Percentiles rank a stretch among this genome's conserved stretches.
Evolutionary conservation across 2,113 vertebrate species (phyloP).

Genomic region (Chionomys nivalis): DNA sequence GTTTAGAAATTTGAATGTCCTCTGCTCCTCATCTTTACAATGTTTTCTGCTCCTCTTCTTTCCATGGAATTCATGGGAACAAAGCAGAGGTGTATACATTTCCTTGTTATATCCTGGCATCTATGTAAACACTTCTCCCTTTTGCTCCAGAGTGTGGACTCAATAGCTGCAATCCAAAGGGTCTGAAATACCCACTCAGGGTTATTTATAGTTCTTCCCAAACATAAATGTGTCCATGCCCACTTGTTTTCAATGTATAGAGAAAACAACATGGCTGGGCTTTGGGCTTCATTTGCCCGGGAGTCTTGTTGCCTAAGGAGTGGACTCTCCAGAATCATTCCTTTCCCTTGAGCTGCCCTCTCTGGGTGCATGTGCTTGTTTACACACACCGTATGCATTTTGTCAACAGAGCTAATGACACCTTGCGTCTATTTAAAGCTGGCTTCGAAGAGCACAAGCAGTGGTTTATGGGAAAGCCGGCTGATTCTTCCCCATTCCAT

Average conservation of each 20-base stretch:
- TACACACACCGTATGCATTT: background rate
- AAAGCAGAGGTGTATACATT: background rate
- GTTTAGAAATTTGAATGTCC: background rate
- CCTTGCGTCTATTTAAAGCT: slow-evolving; percentile 60
- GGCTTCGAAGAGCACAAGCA: slow-evolving; percentile 43
- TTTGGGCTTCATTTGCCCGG: background rate
- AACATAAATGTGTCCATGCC: background rate
- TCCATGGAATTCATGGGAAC: background rate
- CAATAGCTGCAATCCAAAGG: background rate
- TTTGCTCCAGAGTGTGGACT: background rate
- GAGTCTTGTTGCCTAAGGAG: background rate
- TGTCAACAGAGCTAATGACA: slow-evolving; percentile 67
- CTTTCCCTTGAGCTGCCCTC: background rate
- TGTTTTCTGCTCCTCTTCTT: background rate
- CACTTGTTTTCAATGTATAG: background rate
- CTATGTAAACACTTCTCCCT: background rate
- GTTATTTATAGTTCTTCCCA: background rate
- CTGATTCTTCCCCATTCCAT: slow-evolving; percentile 71
- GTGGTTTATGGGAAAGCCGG: slow-evolving; percentile 64
- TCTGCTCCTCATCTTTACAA: background rate
- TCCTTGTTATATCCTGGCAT: background rate
- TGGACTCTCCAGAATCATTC: slow-evolving; percentile 21
- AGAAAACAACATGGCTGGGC: background rate
- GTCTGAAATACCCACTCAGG: background rate
- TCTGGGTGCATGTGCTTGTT: background rate